Evolutionary conservation across 2,888 invertebrate species (phyloP).

Genomic region (Drosophila falleni): DNA sequence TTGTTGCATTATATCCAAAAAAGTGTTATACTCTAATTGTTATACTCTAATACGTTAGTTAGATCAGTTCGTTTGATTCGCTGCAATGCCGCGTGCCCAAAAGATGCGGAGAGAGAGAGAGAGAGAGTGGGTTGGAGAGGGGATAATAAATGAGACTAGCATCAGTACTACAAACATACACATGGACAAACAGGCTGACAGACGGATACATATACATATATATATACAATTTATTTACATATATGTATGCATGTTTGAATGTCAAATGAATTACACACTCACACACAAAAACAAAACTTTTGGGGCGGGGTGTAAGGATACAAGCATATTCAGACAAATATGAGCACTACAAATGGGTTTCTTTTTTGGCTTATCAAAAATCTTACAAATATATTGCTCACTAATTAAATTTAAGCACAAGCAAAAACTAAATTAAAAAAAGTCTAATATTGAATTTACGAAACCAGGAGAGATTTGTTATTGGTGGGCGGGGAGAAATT

Average conservation of each 20-base stretch:
- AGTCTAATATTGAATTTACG: conserved; percentile 8
- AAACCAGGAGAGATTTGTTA: conserved; percentile 16
- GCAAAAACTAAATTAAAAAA: conserved; percentile 14
- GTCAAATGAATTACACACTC: background rate
- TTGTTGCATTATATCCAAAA: conserved; percentile 39
- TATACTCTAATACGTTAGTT: conserved; percentile 40
- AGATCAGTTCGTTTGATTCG: conserved; percentile 70
- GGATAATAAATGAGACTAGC: conserved; percentile 54
- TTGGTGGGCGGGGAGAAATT: background rate
- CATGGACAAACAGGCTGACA: conserved; percentile 18
- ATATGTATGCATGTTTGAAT: conserved; percentile 17
- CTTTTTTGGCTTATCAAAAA: conserved; percentile 8
- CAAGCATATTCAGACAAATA: conserved; percentile 7
- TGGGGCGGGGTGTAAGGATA: background rate
- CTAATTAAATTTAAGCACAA: conserved; percentile 16
- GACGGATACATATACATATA: background rate
- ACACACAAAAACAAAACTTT: conserved; percentile 11
- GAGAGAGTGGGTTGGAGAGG: conserved; percentile 34
- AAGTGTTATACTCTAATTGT: conserved; percentile 46
- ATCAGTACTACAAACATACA: conserved; percentile 39
- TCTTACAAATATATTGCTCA: conserved; percentile 1
- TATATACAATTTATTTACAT: conserved; percentile 5
- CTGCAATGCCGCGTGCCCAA: conserved; percentile 76
- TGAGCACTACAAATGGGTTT: conserved; percentile 13
- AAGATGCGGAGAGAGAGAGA: conserved; percentile 21